Evolutionary conservation across 1,140 invertebrate genomes (phyloP), one percentile per base, ranked within the genome.

Genomic region (Glomeris maerens): DNA sequence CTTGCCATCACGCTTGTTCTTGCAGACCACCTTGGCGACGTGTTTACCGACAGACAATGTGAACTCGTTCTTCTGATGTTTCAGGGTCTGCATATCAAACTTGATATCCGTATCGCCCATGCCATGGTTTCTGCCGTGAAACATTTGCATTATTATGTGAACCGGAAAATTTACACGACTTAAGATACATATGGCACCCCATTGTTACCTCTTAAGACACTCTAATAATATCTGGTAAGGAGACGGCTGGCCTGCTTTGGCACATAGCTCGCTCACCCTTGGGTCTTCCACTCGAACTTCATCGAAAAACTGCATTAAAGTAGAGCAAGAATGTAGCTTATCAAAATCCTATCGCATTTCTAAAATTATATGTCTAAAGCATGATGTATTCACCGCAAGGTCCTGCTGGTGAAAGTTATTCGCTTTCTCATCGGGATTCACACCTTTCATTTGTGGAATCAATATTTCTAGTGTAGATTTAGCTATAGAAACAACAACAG

Each of bases 1-100:
- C 66, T 97, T 97, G n/a, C 92, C 93, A 60, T 93, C 91, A 59
- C 89, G 79, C 69, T 97, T 97, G 69, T 96, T 97, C 61, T 90
- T 87, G 66, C 91, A 95, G 21, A 67, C 59, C 27, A 72, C 70
- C 23, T 62, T 64, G 23, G 67, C 71, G 14, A 78, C 81, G 61
- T 96, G 89, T 62, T 92, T 89, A 14, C 90, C 91, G 41, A 95
- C 90, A 10, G 78, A 81, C 86, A 98, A 93, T 36, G 81, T 85
- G 61, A 92, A 91, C 71, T 94, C 86, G 66, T 94, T 94, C 54
- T 83, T 82, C 64, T 95, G 87, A 64, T 91, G 84, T 59, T 90
- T 88, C 20, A 90, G 69, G 4, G 87, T 82, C 59, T 88, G 88
- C 47, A 90, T 82, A 60, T 85, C 80, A 62, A 88, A 88, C 57